A percentile compares a stretch with the other conserved stretches of the same genome.
Conservation (phyloP, 1,140 invertebrate genomes). For the Drosophila setifemur region DNA sequence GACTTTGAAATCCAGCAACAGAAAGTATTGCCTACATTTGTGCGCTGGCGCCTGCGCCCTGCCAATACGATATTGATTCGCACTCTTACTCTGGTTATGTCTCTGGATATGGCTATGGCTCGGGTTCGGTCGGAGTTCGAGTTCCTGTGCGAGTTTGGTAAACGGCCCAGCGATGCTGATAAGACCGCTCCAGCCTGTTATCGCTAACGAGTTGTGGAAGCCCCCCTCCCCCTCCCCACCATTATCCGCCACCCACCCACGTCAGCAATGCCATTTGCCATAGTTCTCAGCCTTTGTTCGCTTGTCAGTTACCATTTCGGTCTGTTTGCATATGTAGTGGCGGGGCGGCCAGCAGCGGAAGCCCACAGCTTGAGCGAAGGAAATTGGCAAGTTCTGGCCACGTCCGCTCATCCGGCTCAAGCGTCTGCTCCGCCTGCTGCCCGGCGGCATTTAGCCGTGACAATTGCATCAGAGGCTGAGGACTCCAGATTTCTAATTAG, state of each 20-base stretch:
- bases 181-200: conserved; percentile 26
- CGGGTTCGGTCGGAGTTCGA: conserved; percentile 5
- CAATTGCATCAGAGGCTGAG: conserved; percentile 59
- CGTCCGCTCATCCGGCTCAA: conserved; percentile 27
- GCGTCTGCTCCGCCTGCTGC: neutral
- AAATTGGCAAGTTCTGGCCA: conserved; percentile 72
- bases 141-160: conserved; percentile 7
- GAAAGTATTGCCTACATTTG: conserved; percentile 59
- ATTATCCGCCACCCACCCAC: neutral
- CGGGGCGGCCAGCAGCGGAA: conserved; percentile 44
- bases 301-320: conserved; percentile 55
- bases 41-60: conserved; percentile 61
- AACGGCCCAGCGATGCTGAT: conserved; percentile 17
- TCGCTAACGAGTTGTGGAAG: conserved; percentile 53
- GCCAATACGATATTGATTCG: conserved; percentile 41
- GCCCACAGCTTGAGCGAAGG: conserved; percentile 57
- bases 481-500: conserved; percentile 64
- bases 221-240: conserved; percentile 15
- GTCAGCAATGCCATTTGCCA: neutral
- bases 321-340: conserved; percentile 30
- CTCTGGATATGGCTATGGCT: neutral
- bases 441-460: conserved; percentile 29
- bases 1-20: conserved; percentile 69
- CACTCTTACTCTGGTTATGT: neutral
- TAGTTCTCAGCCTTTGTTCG: conserved; percentile 54